Conservation (phyloP, 2,888 invertebrate species). For the Eupithecia exiguata region DNA sequence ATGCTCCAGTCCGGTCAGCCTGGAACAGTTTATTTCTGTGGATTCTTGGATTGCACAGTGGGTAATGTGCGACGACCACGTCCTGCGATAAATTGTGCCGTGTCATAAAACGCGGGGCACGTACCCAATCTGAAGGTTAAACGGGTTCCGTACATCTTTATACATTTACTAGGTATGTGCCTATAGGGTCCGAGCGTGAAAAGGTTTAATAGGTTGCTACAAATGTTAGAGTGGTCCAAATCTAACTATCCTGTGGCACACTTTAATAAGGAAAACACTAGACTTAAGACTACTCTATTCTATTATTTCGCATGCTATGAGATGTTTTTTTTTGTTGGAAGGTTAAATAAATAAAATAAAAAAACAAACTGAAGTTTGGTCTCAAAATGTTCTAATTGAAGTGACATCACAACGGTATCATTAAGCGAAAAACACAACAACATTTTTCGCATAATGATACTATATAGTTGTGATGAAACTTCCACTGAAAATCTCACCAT, state of each 20-base stretch:
- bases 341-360: no score
- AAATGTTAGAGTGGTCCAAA: neutral
- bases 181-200: slow-evolving; percentile 10
- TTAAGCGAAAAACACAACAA: no score
- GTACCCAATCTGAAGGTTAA: slow-evolving; percentile 60
- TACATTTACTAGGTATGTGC: neutral
- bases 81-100: slow-evolving; percentile 67
- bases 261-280: no score
- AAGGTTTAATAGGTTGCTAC: slow-evolving; percentile 2
- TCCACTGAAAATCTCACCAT: no score
- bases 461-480: no score
- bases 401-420: neutral
- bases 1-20: neutral
- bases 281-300: no score
- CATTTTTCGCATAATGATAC: no score
- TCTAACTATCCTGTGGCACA: neutral
- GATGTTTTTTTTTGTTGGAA: no score
- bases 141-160: slow-evolving; percentile 30
- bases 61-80: slow-evolving; percentile 61
- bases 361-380: neutral
- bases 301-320: no score
- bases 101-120: slow-evolving; percentile 64
- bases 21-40: neutral
- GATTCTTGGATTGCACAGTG: slow-evolving; percentile 23
- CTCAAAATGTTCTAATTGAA: neutral